Evolutionary conservation across 2,888 invertebrate species (phyloP), one percentile per base, ranked within the genome.

Genomic region (Hoplodrina ambigua): DNA sequence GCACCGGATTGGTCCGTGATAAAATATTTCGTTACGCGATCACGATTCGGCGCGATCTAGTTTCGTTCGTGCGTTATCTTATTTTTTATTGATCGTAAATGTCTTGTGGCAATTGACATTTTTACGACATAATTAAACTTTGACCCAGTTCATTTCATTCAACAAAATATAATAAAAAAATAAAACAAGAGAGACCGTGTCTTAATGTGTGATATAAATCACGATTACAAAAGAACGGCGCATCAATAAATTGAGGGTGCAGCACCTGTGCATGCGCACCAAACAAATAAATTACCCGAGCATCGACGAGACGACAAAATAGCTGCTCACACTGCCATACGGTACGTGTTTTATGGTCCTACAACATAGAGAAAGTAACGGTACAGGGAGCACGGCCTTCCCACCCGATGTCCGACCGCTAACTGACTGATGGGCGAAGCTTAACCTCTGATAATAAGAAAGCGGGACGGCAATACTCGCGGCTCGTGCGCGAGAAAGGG

Each of bases 381-480:
- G 94, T 90, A 89, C 86, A 75, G 81, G 80, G 87, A 80, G 89
- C 89, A 86, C 94, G 93, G 90, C 95, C 94, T 94, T 92, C 92
- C 93, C 91, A 88, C 90, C 90, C 92, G 92, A 88, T 90, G 93
- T 89, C 93, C 93, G 93, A 91, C 90, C 91, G 92, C 89, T 92
- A 89, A 96, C 96, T 96, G 94, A 95, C 94, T 90, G 95, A 95
- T 95, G 95, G 93, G 93, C 94, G 90, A 90, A 92, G 92, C 88
- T 93, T 94, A 94, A 94, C 94, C 94, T 94, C 93, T 95, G 96
- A 95, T 96, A 95, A 95, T 95, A 95, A 93, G 92, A 89, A 92
- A 95, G 89, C 82, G 92, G 88, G 94, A 94, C 85, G 78, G 88
- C 80, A 50, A 88, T 89, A 92, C 83, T 75, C 68, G 66, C 73